phyloP scores from a whole-genome alignment of 2,888 invertebrate species.

The Scrobipalpa atriplicella region DNA sequence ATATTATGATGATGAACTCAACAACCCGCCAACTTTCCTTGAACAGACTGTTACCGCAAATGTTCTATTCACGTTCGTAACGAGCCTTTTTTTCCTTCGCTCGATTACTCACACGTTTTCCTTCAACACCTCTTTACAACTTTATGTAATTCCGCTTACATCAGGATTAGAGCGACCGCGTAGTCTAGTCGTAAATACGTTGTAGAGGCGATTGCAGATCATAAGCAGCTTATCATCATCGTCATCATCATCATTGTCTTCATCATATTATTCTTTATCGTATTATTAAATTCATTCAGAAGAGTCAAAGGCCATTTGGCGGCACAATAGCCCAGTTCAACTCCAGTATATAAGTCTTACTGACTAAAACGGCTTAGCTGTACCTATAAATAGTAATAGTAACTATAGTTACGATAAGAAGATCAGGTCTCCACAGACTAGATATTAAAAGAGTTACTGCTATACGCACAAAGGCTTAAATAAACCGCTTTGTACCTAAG shows the following conservation, averaged over 20 bases:
- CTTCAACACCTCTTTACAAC: conserved; percentile 6
- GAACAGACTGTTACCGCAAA: conserved; percentile 37
- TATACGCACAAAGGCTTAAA: neutral
- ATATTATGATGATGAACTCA: conserved; percentile 37
- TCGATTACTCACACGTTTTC: conserved; percentile 28
- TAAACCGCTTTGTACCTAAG: neutral
- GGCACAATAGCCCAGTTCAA: no score
- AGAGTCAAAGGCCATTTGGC: no score
- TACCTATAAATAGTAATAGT: no score
- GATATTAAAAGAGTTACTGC: neutral
- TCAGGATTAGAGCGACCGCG: conserved; percentile 26
- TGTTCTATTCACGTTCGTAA: conserved; percentile 33
- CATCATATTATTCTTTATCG: no score
- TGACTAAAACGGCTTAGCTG: no score
- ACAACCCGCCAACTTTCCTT: conserved; percentile 37
- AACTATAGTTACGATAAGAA: no score
- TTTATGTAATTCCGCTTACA: conserved; percentile 27
- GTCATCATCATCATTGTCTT: no score
- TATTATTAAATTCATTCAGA: no score
- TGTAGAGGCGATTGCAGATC: neutral
- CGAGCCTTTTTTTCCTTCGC: conserved; percentile 30
- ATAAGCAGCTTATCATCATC: neutral
- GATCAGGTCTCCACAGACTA: neutral
- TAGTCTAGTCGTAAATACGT: neutral
- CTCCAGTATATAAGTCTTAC: no score